A percentile compares a stretch with the other conserved stretches of the same genome.
Evolutionary conservation across 2,797 vertebrate species (phyloP).

Genomic region (Etheostoma perlongum): DNA sequence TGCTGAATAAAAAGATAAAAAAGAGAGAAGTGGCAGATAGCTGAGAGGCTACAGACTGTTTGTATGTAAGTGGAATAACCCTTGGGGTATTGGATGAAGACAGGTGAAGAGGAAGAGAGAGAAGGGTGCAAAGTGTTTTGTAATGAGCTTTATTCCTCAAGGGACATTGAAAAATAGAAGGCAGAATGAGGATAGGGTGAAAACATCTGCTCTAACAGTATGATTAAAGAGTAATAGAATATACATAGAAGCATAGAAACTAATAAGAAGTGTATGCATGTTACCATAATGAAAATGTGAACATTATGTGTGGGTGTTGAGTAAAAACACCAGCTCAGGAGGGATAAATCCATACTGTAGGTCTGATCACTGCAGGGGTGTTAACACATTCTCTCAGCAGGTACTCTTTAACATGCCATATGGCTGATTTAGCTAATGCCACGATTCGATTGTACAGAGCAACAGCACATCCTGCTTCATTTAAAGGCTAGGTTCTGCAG

Average conservation of each 20-base stretch:
- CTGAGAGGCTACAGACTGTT: conserved; percentile 30
- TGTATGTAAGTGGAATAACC: conserved; percentile 56
- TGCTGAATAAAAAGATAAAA: conserved; percentile 9
- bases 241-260: not conserved
- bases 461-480: conserved; percentile 12
- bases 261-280: conserved; percentile 6
- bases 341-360: conserved; percentile 53
- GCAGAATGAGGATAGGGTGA: conserved; percentile 23
- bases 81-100: conserved; percentile 59
- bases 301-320: conserved; percentile 9
- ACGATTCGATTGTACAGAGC: not conserved
- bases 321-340: conserved; percentile 23
- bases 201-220: conserved; percentile 36
- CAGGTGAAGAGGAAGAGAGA: conserved; percentile 42
- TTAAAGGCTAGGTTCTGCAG: not conserved
- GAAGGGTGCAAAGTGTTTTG: conserved; percentile 63
- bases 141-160: conserved; percentile 68
- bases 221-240: conserved; percentile 7
- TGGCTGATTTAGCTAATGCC: conserved; percentile 36
- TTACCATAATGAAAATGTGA: conserved; percentile 9
- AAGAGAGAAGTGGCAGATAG: conserved; percentile 19
- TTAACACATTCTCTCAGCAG: conserved; percentile 47
- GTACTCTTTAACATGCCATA: conserved; percentile 45
- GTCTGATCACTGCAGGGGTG: conserved; percentile 47
- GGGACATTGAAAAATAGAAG: conserved; percentile 49